These are phyloP conservation scores for Metellina segmentata DNA, from an alignment of 2,888 invertebrate species.

Conservation along the genomic window DNA sequence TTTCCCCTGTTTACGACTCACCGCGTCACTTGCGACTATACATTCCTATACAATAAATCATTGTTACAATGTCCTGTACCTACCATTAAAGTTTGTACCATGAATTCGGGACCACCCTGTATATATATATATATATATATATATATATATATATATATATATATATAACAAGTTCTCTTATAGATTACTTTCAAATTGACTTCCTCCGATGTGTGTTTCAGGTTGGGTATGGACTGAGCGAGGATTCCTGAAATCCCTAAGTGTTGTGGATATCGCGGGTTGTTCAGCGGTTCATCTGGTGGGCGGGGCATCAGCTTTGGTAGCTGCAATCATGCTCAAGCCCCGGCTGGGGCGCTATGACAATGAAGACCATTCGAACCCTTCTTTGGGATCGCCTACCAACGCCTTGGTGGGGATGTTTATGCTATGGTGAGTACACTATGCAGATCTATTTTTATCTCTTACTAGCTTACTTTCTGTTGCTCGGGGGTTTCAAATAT, in stretches of 20 bases:
- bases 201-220: not conserved
- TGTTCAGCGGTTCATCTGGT: conserved; percentile 91
- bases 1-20: no score
- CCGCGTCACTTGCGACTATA: no score
- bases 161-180: no score
- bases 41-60: no score
- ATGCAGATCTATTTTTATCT: not conserved
- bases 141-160: no score
- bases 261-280: conserved; percentile 82
- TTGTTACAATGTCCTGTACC: no score
- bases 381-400: conserved; percentile 92
- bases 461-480: no score
- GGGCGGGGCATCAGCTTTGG: conserved; percentile 89
- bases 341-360: conserved; percentile 90
- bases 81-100: no score
- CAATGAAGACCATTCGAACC: conserved; percentile 84
- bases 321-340: conserved; percentile 93
- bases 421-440: conserved; percentile 87
- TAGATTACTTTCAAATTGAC: no score
- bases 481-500: no score
- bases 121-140: no score
- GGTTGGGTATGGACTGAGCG: conserved; percentile 80
- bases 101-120: no score
- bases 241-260: conserved; percentile 79
- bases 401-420: conserved; percentile 95